phyloP scores from a whole-genome alignment of 2,888 invertebrate genomes.

The Melinaea menophilus region DNA sequence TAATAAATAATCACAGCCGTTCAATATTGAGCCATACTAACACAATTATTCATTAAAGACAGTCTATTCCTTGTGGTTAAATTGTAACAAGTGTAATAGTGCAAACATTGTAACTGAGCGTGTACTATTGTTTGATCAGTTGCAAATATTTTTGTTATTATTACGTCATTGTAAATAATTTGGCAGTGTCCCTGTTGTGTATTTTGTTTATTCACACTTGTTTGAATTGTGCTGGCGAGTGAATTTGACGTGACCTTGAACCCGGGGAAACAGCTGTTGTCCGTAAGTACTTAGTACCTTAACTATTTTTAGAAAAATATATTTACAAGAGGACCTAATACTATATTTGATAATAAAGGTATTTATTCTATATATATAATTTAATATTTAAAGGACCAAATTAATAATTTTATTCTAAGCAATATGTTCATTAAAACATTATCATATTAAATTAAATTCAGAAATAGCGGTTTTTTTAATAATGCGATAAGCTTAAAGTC shows the following conservation, averaged over 20 bases:
- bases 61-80: too few relatives aligned
- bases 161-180: conserved; percentile 68
- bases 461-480: too few relatives aligned
- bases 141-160: conserved; percentile 52
- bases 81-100: too few relatives aligned
- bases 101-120: conserved; percentile 1
- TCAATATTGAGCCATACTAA: conserved; percentile 17
- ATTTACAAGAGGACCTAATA: too few relatives aligned
- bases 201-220: conserved; percentile 49
- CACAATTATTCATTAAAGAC: conserved; percentile 11
- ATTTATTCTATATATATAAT: too few relatives aligned
- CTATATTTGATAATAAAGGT: too few relatives aligned
- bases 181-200: conserved; percentile 62
- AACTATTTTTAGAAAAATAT: conserved; percentile 8
- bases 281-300: conserved; percentile 50
- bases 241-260: conserved; percentile 58
- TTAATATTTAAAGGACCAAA: too few relatives aligned
- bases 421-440: too few relatives aligned
- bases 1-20: conserved; percentile 25
- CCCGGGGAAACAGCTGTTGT: conserved; percentile 59
- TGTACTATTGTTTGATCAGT: conserved; percentile 51
- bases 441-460: too few relatives aligned
- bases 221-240: conserved; percentile 42
- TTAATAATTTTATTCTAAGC: too few relatives aligned
- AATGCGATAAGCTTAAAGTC: neutral